These are phyloP conservation scores for Cynopterus sphinx DNA, from an alignment of 2,797 vertebrate species.

Conservation along the genomic window DNA sequence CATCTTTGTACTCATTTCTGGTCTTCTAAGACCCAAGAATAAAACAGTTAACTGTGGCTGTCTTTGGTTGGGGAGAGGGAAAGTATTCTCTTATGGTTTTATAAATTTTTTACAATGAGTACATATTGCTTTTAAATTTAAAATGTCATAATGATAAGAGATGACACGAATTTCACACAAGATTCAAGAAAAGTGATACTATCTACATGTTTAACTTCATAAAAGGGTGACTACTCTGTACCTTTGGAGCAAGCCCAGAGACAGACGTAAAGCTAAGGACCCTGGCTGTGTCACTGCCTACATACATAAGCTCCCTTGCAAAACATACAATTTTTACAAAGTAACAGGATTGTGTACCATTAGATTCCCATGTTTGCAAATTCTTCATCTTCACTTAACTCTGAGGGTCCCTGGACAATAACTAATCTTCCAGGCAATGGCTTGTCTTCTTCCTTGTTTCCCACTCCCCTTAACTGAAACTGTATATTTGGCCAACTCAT, in stretches of 20 bases:
- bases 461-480: not conserved
- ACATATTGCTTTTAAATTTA: constrained; percentile 44
- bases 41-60: not conserved
- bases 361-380: not conserved
- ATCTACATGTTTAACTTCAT: not conserved
- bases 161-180: constrained; percentile 44
- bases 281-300: not conserved
- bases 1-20: not conserved
- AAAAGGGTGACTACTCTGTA: not conserved
- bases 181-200: not conserved
- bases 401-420: not conserved
- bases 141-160: constrained; percentile 52
- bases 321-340: not conserved
- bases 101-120: constrained; percentile 24
- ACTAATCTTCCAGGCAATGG: not conserved
- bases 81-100: not conserved
- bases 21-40: not conserved
- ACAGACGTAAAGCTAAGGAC: not conserved
- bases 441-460: not conserved
- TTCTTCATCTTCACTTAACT: not conserved
- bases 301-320: not conserved
- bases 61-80: not conserved
- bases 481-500: not conserved
- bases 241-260: not conserved
- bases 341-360: not conserved